A percentile compares a stretch with the other conserved stretches of the same genome.
phyloP scores from a whole-genome alignment of 2,113 vertebrate species.

The Porphyrio hochstetteri region DNA sequence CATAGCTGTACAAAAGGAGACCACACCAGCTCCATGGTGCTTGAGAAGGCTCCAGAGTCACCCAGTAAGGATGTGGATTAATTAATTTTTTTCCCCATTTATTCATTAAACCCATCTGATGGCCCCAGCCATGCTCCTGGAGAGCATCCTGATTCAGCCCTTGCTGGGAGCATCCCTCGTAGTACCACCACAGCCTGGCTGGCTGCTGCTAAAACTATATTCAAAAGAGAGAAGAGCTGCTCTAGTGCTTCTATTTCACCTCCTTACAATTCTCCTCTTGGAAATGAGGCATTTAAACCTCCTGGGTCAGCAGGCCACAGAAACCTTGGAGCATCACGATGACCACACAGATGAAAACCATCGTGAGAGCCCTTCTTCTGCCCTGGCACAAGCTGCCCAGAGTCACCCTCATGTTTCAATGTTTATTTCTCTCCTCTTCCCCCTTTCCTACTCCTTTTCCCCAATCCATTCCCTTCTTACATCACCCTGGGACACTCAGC shows the following conservation, averaged over 20 bases:
- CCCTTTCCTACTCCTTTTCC: background rate
- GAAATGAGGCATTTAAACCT: background rate
- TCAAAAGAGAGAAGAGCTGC: background rate
- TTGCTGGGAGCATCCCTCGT: accelerated
- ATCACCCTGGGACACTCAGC: background rate
- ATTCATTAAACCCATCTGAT: background rate
- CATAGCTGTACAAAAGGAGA: background rate
- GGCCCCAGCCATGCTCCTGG: background rate
- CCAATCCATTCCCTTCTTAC: background rate
- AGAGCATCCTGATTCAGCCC: background rate
- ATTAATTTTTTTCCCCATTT: too few relatives aligned
- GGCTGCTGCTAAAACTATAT: background rate
- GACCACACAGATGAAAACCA: background rate
- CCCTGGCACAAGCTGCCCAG: background rate
- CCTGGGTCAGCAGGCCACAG: background rate
- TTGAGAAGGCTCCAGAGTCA: background rate
- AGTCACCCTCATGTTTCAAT: background rate
- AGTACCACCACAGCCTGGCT: background rate
- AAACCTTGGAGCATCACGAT: background rate
- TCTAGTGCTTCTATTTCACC: background rate
- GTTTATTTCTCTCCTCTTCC: background rate
- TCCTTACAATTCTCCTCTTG: background rate
- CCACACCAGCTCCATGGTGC: accelerated
- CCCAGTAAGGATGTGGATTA: background rate
- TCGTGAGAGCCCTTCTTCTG: accelerated